phyloP scores from a whole-genome alignment of 2,113 vertebrate species.

The Galemys pyrenaicus region DNA sequence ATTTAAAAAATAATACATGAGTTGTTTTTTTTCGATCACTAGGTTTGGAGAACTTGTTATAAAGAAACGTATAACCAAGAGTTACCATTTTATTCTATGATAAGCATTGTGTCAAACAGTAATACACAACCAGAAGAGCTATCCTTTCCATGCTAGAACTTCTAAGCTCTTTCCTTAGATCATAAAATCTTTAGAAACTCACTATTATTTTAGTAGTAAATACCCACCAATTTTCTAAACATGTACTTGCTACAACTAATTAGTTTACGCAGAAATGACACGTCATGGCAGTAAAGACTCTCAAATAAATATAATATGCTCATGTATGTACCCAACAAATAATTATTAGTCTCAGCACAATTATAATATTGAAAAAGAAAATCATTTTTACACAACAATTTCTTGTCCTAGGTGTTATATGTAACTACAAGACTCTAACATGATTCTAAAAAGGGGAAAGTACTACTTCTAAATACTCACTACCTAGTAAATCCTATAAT shows the following conservation, averaged over 20 bases:
- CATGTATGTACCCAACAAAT: background rate
- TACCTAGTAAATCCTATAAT: background rate
- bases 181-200: background rate
- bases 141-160: background rate
- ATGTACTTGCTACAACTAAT: background rate
- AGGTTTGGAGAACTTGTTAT: background rate
- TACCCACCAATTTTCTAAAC: background rate
- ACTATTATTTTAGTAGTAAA: background rate
- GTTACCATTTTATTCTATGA: background rate
- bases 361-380: conserved; percentile 9
- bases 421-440: background rate
- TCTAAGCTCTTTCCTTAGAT: background rate
- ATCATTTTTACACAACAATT: background rate
- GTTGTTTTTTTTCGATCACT: background rate
- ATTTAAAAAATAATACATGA: background rate
- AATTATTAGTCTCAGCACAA: conserved; percentile 26
- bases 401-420: background rate
- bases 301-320: conserved; percentile 29
- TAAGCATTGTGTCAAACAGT: background rate
- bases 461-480: background rate
- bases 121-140: background rate
- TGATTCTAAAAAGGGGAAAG: background rate
- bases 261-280: background rate
- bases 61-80: background rate
- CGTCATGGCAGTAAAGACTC: background rate